A percentile compares a stretch with the other conserved stretches of the same genome.
These are phyloP conservation scores for Notamacropus eugenii DNA, from an alignment of 2,797 vertebrate species.

Conservation along the genomic window DNA sequence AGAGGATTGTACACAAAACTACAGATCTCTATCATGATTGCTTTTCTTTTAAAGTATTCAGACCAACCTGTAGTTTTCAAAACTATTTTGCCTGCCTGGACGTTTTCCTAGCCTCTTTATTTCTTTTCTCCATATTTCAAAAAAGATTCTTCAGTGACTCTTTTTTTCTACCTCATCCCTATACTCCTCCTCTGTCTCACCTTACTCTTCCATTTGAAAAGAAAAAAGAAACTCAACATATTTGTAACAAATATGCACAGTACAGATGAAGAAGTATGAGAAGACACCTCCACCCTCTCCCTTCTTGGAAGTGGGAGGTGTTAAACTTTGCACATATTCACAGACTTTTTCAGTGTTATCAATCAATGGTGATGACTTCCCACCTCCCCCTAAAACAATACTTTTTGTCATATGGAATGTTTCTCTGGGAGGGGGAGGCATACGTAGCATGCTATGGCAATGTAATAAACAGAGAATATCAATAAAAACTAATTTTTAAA, in stretches of 20 bases:
- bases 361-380: neutral
- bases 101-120: neutral
- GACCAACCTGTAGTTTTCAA: neutral
- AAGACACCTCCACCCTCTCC: neutral
- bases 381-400: neutral
- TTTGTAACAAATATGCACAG: neutral
- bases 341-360: neutral
- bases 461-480: neutral
- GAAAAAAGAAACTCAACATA: neutral
- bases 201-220: neutral
- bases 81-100: neutral
- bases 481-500: neutral
- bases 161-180: neutral
- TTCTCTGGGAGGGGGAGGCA: neutral
- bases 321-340: neutral
- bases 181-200: neutral
- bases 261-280: neutral
- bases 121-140: neutral
- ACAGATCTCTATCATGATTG: neutral
- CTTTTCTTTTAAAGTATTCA: neutral
- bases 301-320: neutral
- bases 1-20: neutral
- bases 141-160: neutral
- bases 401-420: neutral
- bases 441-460: neutral